Base-by-base conservation (phyloP, 2,113 vertebrate species). In the Platycercus adscitus region DNA sequence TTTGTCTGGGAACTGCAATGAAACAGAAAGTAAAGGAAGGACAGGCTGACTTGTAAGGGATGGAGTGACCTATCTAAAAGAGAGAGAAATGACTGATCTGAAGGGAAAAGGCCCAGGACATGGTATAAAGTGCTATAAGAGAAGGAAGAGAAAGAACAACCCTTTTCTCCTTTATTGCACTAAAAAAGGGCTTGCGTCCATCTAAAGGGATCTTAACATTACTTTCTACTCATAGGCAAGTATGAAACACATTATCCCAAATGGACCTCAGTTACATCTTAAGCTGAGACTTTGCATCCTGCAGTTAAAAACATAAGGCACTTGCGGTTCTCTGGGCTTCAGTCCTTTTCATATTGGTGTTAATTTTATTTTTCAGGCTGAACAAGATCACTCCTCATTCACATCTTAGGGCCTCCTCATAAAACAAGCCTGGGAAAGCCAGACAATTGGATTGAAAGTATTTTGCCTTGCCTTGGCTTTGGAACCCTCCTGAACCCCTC, bases 361-460 rank as follows among this genome's bases (percentile, higher is more conserved):
- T 94, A 89, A 97, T 96, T 96, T 96, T 92, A 92, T 95, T 97
- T 95, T 94, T 96, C 91, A 95, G 84, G 95, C 49, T 76, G 94
- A 97, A 95, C 93, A 92, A 95, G 93, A 96, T 94, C 92, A 72
- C 94, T 92, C 86, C 88, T 96, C 93, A 16, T 96, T 97, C 93
- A 89, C 73, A 90, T 97, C 92, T 96, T 76, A 83, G 83, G 93
- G 46, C 50, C 65, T 93, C 63, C 50, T 94, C 91, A 53, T 96
- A 97, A 97, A 98, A 96, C 92, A 94, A 86, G 71, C 93, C 43
- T 58, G 94, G 82, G 96, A 97, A 97, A 95, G 83, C 47, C 89
- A 73, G 72, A 93, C 89, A 86, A 96, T 53, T 31, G 78, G 76
- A 93, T 88, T 91, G 49, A 96, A 96, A 80, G 49, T 56, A 93